Evolutionary conservation across 2,113 vertebrate genomes (phyloP), one percentile per base, ranked within the genome.

Genomic region (Phalacrocorax brasilianus): DNA sequence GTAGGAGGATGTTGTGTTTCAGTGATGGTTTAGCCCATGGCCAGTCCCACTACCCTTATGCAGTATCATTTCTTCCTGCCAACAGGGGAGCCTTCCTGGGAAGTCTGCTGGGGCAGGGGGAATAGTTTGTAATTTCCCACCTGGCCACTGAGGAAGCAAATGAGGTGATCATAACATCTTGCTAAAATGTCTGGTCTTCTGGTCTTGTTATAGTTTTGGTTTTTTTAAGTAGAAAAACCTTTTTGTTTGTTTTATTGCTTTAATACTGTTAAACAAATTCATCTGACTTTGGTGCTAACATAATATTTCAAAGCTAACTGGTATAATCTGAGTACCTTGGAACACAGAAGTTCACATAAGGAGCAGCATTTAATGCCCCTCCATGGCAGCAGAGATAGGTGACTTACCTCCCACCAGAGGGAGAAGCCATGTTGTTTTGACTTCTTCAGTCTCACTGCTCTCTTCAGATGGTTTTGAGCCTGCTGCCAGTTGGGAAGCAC

Each of bases 41-140:
- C 14, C 30, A 33, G 16, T 45, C 11, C 19, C 26, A 56, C 6
- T 65, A 19, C 5, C 44, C 8, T 63, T 44, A 33, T 27, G 28
- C 14, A 18, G 5, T 27, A n/a, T 28, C 3, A 27, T 66, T 84
- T 61, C 33, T 59, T 93, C 17, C 33, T 56, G 26, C 13, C 40
- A 81, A 28, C 22, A 21, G 11, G 56, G 44, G 44, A 18, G 7
- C 12, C 8, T 49, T 68, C 53, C 35, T 55, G 30, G 19, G 55
- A 74, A 44, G 42, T 66, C 40, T 86, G 3, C 2, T 4, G 19
- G 4, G 8, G 1, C 0, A 2, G 12, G 6, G 9, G 11, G 6
- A 71, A 26, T 2, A 19, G 38, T 72, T 76, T 76, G 9, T 30
- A 58, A 7, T 53, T 9, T 67, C 20, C 22, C 23, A 49, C 3